Evolutionary conservation across 1,140 invertebrate genomes (phyloP).

Genomic region (Hylaeus volcanicus): DNA sequence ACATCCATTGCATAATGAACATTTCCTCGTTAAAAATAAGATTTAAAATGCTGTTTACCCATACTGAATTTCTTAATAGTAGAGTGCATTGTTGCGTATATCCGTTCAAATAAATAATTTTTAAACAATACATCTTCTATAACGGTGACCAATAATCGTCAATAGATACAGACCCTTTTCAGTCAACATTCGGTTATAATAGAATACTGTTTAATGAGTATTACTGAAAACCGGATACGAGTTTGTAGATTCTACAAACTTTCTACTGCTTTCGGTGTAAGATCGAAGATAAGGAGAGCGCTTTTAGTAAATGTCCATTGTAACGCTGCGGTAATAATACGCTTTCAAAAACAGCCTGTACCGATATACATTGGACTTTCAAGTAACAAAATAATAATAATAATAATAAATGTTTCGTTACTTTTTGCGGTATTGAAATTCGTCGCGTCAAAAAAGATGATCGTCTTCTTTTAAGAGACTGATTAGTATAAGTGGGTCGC

Average conservation of each 20-base stretch:
- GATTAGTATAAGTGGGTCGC: conserved; percentile 1
- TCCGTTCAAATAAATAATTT: not conserved
- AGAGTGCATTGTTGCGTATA: not conserved
- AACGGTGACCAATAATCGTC: not conserved
- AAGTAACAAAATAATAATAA: not conserved
- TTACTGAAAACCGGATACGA: conserved; percentile 17
- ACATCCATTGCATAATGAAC: too few relatives aligned
- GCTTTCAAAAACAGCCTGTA: not conserved
- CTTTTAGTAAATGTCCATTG: not conserved
- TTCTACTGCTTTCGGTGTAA: conserved; percentile 30
- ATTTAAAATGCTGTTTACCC: too few relatives aligned
- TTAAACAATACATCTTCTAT: not conserved
- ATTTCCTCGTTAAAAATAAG: too few relatives aligned
- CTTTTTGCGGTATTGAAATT: not conserved
- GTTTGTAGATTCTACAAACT: not conserved
- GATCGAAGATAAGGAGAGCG: not conserved
- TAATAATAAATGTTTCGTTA: not conserved
- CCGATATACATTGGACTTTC: not conserved
- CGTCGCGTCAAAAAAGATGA: not conserved
- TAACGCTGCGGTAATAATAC: not conserved
- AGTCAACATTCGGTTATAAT: not conserved
- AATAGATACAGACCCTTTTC: not conserved
- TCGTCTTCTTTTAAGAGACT: not conserved
- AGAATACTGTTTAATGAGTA: conserved; percentile 6
- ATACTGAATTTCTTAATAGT: too few relatives aligned